Conservation (phyloP, 2,888 invertebrate species). For the Fragum whitleyi region DNA sequence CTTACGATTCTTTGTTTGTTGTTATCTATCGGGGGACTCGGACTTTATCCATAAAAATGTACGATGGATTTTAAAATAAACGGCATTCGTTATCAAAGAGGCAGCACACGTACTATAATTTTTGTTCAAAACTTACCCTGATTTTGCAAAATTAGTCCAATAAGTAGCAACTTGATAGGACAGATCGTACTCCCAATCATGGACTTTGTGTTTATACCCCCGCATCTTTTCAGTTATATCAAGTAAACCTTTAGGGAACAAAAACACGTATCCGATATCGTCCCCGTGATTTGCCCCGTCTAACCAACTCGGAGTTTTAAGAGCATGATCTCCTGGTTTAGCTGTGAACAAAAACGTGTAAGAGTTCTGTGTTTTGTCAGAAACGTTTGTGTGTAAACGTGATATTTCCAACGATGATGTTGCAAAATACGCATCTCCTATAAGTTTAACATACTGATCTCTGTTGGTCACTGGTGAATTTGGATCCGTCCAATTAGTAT, state of each 20-base stretch:
- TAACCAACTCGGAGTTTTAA: slow-evolving; percentile 70
- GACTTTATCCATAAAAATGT: too few relatives aligned
- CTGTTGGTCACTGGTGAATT: slow-evolving; percentile 91
- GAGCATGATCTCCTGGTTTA: slow-evolving; percentile 52
- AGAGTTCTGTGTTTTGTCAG: slow-evolving; percentile 21
- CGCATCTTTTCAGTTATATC: not conserved
- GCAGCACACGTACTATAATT: too few relatives aligned
- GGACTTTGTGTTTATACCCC: not conserved
- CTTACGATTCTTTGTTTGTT: too few relatives aligned
- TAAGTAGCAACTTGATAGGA: not conserved
- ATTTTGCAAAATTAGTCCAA: slow-evolving; percentile 12
- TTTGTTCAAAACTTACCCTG: slow-evolving; percentile 1
- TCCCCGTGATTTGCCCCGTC: slow-evolving; percentile 80
- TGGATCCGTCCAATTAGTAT: slow-evolving; percentile 35
- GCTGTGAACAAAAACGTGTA: slow-evolving; percentile 70
- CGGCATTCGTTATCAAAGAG: too few relatives aligned
- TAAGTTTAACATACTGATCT: slow-evolving; percentile 94
- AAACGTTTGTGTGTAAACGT: slow-evolving; percentile 90
- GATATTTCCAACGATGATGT: slow-evolving; percentile 87
- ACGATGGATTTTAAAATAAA: too few relatives aligned
- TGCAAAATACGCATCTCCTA: slow-evolving; percentile 98
- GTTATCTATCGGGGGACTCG: too few relatives aligned
- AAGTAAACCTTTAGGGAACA: not conserved
- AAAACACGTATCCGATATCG: slow-evolving; percentile 16
- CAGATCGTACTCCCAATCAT: slow-evolving; percentile 16